Percentiles rank a stretch among this genome's conserved stretches.
Evolutionary conservation across 1,140 invertebrate species (phyloP).

Genomic region (Uloborus diversus): DNA sequence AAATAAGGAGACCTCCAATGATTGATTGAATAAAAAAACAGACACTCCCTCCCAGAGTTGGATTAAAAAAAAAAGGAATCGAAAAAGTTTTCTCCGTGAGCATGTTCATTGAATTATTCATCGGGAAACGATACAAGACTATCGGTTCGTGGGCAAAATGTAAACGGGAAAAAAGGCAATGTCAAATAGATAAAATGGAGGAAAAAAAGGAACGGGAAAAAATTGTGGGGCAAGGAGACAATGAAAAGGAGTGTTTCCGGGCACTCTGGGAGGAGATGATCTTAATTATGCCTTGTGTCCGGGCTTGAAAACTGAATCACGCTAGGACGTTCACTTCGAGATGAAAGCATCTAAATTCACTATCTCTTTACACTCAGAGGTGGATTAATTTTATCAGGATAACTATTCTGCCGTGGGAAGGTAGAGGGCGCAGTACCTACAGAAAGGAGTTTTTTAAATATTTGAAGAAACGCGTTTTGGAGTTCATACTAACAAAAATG

Average conservation of each 20-base stretch:
- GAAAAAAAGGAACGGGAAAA: conserved; percentile 3
- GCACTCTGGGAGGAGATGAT: not conserved
- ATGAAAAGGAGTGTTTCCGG: not conserved
- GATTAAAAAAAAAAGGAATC: not conserved
- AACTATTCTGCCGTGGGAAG: no score
- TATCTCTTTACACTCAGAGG: no score
- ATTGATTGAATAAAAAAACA: not conserved
- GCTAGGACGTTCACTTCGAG: no score
- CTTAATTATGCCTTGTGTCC: not conserved
- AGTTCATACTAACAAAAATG: no score
- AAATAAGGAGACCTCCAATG: not conserved
- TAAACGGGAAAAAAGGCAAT: no score
- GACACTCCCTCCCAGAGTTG: no score
- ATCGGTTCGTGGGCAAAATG: not conserved
- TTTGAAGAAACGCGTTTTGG: no score
- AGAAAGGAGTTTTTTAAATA: no score
- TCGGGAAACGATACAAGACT: not conserved
- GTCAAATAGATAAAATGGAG: not conserved
- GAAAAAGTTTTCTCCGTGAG: not conserved
- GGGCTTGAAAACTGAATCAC: no score
- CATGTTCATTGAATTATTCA: conserved; percentile 1
- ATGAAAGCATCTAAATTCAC: no score
- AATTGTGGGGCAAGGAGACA: not conserved
- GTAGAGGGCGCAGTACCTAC: no score
- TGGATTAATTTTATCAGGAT: no score